These are phyloP conservation scores for Leucophora obtusa DNA, from an alignment of 2,888 invertebrate species.

Conservation along the genomic window DNA sequence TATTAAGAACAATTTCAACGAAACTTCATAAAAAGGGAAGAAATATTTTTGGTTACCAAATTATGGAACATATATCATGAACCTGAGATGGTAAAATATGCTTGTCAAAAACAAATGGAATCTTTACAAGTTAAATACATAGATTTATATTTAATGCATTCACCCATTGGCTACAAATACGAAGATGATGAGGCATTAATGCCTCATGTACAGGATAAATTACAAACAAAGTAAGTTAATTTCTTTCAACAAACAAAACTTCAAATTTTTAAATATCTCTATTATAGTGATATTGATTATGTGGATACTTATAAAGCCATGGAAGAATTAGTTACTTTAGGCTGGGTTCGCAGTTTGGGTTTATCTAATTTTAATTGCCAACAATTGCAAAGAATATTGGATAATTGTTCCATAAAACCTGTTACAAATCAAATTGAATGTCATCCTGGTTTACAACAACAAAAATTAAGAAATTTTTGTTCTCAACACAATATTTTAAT, in stretches of 20 bases:
- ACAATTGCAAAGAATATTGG: constrained; percentile 86
- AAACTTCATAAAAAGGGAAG: constrained; percentile 82
- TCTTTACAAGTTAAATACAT: constrained; percentile 85
- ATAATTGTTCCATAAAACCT: constrained; percentile 82
- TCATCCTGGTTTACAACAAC: constrained; percentile 85
- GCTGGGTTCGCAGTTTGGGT: constrained; percentile 87
- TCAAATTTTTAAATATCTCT: neutral
- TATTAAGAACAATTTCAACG: constrained; percentile 81
- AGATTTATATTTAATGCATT: constrained; percentile 89
- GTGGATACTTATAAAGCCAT: constrained; percentile 88
- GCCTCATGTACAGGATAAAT: constrained; percentile 65
- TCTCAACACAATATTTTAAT: constrained; percentile 82
- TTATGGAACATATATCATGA: constrained; percentile 72
- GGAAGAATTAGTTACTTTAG: constrained; percentile 85
- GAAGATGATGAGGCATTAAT: constrained; percentile 69
- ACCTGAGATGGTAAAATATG: constrained; percentile 67
- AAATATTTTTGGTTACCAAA: constrained; percentile 82
- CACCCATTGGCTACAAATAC: constrained; percentile 85
- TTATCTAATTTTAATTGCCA: constrained; percentile 90
- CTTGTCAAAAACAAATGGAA: constrained; percentile 82
- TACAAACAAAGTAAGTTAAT: constrained; percentile 69
- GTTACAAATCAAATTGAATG: constrained; percentile 81
- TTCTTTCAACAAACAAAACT: neutral
- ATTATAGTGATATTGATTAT: constrained; percentile 82
- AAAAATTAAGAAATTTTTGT: constrained; percentile 85